Evolutionary conservation across 2,888 invertebrate genomes (phyloP), one percentile per base, ranked within the genome.

Genomic region (Drosophila maculinotata): DNA sequence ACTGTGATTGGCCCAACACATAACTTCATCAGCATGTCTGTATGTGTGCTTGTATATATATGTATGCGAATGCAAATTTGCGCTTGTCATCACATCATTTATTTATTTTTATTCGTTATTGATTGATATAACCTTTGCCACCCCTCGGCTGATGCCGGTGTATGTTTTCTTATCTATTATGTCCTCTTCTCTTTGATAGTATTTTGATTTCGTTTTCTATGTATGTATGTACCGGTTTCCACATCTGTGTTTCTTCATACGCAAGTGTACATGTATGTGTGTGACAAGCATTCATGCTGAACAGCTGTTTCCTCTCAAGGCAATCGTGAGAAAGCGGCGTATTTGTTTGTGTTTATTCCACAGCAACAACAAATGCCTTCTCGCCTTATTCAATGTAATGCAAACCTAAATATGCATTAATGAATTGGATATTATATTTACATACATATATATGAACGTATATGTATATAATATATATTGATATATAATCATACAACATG

Each of bases 271-370:
- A 25, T 35, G 17, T 28, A 33, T 51, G 23, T 23, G 33, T 31
- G 39, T 30, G 25, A 17, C 44, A 64, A 47, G 73, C 60, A 66
- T 62, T 81, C 67, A 66, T 68, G 70, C 51, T 66, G 63, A 80
- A 80, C 80, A 80, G 80, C 87, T 80, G 87, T 80, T 87, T n/a
- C 63, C 63, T 59, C 62, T 52, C 20, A 17, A 48, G 30, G 74
- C 51, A 76, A 47, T 42, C 68, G 67, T 76, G 80, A 64, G 80
- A 79, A 72, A 72, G 72, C 45, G 14, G 33, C 14, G n/a, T 52
- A 71, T 53, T 71, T 52, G 67, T 72, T 73, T 76, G 56, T 73
- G 66, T 76, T 71, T 47, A 47, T 72, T 58, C 26, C 25, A 38
- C 41, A 47, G 49, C 35, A 54, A 44, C 33, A 44, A 39, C 36